Evolutionary conservation across 2,113 vertebrate species (phyloP).

Genomic region (Anarhynchus alexandrinus): DNA sequence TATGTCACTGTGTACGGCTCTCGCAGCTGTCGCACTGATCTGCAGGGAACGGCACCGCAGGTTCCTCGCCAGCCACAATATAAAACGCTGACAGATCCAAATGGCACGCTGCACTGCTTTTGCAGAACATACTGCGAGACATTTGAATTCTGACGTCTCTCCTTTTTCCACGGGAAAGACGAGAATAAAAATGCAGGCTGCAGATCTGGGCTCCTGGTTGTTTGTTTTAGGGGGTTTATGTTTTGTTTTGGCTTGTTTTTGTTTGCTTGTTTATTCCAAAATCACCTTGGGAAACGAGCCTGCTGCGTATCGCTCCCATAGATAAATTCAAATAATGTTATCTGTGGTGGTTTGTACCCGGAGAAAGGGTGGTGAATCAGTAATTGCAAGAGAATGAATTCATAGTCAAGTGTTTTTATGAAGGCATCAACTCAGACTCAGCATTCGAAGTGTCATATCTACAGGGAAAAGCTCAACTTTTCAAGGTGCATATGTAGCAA

Average conservation of each 20-base stretch:
- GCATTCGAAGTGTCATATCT: accelerated
- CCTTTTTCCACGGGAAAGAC: neutral
- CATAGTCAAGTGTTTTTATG: neutral
- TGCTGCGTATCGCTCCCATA: neutral
- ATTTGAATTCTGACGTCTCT: neutral
- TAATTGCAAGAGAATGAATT: neutral
- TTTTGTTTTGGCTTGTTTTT: neutral
- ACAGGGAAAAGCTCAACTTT: neutral
- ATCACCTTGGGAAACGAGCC: neutral
- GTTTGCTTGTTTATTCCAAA: neutral
- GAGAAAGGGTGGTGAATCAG: neutral
- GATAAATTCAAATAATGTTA: neutral
- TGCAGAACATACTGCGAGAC: neutral
- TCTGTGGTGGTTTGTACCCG: neutral
- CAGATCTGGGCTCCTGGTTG: neutral
- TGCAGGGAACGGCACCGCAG: neutral
- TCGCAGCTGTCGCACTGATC: neutral
- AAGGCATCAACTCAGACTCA: neutral
- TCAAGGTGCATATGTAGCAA: neutral
- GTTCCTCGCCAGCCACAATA: neutral
- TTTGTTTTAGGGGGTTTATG: neutral
- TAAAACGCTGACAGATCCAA: neutral
- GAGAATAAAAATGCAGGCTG: neutral
- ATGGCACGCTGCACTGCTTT: neutral
- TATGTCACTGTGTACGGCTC: neutral